Conservation (phyloP, 1,140 invertebrate species). For the Dermatophagoides farinae region DNA sequence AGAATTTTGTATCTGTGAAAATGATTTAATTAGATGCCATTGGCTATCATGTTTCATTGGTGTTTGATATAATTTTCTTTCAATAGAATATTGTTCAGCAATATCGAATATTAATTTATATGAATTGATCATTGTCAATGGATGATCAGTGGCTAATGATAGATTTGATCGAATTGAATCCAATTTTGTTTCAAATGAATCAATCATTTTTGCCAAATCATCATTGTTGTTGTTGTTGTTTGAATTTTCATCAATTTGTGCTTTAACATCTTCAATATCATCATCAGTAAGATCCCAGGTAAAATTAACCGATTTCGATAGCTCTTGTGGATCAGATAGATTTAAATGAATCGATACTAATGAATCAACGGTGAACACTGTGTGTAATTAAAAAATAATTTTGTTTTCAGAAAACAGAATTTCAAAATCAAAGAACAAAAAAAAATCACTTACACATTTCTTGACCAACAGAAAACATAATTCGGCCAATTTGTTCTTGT, state of each 20-base stretch:
- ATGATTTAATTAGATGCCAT: background rate
- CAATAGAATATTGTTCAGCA: background rate
- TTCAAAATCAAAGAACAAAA: background rate
- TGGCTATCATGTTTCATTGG: background rate
- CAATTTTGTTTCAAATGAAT: background rate
- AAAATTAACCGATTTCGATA: background rate
- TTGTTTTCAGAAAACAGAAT: background rate
- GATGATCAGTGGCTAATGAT: background rate
- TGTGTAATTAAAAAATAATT: background rate
- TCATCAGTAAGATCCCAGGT: slow-evolving; percentile 8
- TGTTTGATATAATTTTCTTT: background rate
- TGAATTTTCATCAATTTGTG: background rate
- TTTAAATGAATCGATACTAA: slow-evolving; percentile 5
- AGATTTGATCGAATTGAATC: background rate
- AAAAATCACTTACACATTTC: slow-evolving; percentile 7
- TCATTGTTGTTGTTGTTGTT: too few relatives aligned
- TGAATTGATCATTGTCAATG: slow-evolving; percentile 4
- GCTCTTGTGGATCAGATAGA: background rate
- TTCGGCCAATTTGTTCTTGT: slow-evolving; percentile 5
- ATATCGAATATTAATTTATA: slow-evolving; percentile 9
- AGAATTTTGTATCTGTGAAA: background rate
- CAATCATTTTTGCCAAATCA: background rate
- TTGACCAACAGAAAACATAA: slow-evolving; percentile 9
- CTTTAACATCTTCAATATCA: background rate
- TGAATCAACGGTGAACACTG: slow-evolving; percentile 8